Evolutionary conservation across 2,888 invertebrate species (phyloP).

Genomic region (Xestia sexstrigata): DNA sequence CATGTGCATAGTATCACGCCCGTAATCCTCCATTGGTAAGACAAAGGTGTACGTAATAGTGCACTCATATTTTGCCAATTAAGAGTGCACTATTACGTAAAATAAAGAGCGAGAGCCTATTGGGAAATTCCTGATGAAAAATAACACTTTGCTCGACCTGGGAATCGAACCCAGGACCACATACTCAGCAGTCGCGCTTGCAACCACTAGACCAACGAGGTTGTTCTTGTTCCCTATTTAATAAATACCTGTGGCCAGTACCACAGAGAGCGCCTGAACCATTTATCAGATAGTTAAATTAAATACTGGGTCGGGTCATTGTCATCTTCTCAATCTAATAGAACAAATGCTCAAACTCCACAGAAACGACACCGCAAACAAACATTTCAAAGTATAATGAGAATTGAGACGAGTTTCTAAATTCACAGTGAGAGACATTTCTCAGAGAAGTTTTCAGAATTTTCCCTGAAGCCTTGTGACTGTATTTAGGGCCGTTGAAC

Average conservation of each 20-base stretch:
- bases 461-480: slow-evolving; percentile 25
- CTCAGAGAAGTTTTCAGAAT: slow-evolving; percentile 35
- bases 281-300: slow-evolving; percentile 2
- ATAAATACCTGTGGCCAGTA: neutral
- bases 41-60: neutral
- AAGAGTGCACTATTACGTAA: too few relatives aligned
- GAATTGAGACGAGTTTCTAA: slow-evolving; percentile 18
- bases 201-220: neutral
- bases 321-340: neutral
- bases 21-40: neutral
- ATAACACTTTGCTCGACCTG: neutral
- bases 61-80: neutral
- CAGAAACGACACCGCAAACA: slow-evolving; percentile 11
- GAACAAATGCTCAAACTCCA: neutral
- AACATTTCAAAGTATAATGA: slow-evolving; percentile 27
- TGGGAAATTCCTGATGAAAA: neutral
- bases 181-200: neutral
- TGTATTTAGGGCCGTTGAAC: slow-evolving; percentile 25
- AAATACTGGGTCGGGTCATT: neutral
- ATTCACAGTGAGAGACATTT: slow-evolving; percentile 26
- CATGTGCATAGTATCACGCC: neutral
- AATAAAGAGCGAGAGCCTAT: neutral
- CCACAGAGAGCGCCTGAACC: neutral
- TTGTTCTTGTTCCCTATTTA: neutral
- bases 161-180: neutral